Percentiles rank a stretch among this genome's conserved stretches.
These are phyloP conservation scores for Aporophyla nigra DNA, from an alignment of 2,888 invertebrate species.

Conservation along the genomic window DNA sequence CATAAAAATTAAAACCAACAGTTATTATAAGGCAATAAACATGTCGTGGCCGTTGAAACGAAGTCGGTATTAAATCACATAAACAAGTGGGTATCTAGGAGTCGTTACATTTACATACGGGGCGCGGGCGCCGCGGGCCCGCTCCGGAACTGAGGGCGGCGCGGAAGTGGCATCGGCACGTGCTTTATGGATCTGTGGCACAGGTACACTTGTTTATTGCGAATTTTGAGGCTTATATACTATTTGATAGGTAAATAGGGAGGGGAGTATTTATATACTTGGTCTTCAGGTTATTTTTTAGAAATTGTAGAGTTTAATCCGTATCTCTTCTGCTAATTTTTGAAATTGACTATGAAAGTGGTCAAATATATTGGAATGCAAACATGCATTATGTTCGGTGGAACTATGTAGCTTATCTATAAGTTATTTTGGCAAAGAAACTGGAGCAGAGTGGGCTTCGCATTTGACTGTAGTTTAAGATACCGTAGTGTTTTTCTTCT, in stretches of 20 bases:
- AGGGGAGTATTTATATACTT: neutral
- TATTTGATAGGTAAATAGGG: constrained; percentile 30
- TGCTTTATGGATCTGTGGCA: constrained; percentile 63
- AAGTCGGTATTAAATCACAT: constrained; percentile 69
- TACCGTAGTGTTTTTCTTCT: neutral
- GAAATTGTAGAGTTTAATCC: neutral
- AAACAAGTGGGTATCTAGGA: constrained; percentile 69
- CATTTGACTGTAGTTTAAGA: no score
- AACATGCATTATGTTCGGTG: no score
- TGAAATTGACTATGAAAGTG: neutral
- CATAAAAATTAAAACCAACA: constrained; percentile 60
- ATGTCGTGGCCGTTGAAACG: constrained; percentile 61
- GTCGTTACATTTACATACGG: constrained; percentile 70
- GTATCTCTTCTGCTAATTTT: neutral
- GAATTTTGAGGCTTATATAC: constrained; percentile 55
- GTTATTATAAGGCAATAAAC: constrained; percentile 63
- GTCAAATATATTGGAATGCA: neutral
- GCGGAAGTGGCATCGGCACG: constrained; percentile 66
- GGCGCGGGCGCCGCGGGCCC: constrained; percentile 51
- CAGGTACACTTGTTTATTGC: constrained; percentile 65
- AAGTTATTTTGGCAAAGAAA: neutral
- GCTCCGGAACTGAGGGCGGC: constrained; percentile 64
- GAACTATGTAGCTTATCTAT: neutral
- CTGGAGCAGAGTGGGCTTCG: neutral
- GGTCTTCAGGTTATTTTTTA: neutral